Percentiles rank a stretch among this genome's conserved stretches.
These are phyloP conservation scores for Conomelus anceps DNA, from an alignment of 2,888 invertebrate species.

Conservation along the genomic window DNA sequence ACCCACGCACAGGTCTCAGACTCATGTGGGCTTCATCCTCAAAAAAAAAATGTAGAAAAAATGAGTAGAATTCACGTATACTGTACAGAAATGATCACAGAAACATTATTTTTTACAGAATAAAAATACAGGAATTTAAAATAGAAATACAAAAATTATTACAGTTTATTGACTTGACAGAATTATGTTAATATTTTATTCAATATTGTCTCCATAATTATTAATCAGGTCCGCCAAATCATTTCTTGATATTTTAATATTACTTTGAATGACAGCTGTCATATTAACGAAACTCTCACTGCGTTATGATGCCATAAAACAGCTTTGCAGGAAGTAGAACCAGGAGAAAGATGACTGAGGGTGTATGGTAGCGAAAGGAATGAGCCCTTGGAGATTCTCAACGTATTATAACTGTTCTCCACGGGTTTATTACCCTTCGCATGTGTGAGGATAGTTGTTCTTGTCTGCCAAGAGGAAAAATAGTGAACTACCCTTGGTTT, in stretches of 20 bases:
- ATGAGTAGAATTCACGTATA: no score
- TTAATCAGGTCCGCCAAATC: no score
- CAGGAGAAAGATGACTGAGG: not conserved
- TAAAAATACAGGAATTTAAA: no score
- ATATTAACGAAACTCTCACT: not conserved
- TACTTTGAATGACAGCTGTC: not conserved
- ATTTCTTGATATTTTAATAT: not conserved
- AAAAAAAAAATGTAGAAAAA: no score
- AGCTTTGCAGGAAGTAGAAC: not conserved
- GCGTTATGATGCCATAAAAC: not conserved
- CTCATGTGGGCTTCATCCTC: no score
- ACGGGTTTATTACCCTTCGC: not conserved
- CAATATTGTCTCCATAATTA: no score
- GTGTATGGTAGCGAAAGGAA: not conserved
- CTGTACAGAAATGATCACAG: no score
- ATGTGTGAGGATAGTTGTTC: not conserved
- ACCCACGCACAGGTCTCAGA: no score
- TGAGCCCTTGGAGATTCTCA: not conserved
- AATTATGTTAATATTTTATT: no score
- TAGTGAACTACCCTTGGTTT: not conserved
- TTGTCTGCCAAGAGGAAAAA: not conserved
- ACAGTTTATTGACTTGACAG: no score
- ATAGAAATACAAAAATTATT: no score
- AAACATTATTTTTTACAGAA: no score
- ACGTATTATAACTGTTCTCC: not conserved